These are phyloP conservation scores for Leucophenga montana DNA, from an alignment of 2,888 invertebrate genomes.

Conservation along the genomic window DNA sequence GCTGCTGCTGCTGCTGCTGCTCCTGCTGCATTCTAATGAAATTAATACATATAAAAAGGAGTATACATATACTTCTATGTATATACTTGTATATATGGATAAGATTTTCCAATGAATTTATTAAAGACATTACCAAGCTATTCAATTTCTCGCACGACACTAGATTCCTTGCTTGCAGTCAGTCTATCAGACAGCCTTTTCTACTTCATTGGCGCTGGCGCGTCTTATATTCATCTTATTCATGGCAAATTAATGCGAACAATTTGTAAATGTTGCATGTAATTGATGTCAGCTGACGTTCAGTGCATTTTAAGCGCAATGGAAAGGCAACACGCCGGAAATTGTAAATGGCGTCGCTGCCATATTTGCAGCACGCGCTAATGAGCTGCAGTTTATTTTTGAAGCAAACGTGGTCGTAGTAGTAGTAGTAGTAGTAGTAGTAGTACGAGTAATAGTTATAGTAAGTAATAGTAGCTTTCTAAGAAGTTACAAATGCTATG, in stretches of 20 bases:
- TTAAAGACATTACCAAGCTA: too few species aligned
- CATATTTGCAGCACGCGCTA: background rate
- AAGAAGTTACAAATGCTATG: background rate
- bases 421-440: background rate
- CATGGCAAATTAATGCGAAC: constrained; percentile 14
- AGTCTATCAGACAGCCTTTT: background rate
- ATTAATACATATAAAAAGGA: too few species aligned
- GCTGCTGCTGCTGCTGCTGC: too few species aligned
- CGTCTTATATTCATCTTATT: background rate
- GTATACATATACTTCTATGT: too few species aligned
- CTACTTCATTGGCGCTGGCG: background rate
- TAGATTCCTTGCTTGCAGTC: background rate
- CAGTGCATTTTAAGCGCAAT: background rate
- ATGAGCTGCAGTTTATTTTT: constrained; percentile 13
- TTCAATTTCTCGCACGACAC: background rate
- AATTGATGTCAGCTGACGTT: constrained; percentile 13
- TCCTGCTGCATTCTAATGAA: too few species aligned
- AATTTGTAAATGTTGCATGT: constrained; percentile 23
- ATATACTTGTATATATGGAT: too few species aligned
- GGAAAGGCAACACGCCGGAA: background rate
- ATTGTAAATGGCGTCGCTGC: background rate
- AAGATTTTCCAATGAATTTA: too few species aligned
- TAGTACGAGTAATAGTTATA: too few species aligned
- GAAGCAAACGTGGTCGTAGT: background rate
- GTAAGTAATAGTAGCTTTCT: too few species aligned